These are phyloP conservation scores for Brachionus manjavacas DNA, from an alignment of 1,140 invertebrate genomes.

Conservation along the genomic window DNA sequence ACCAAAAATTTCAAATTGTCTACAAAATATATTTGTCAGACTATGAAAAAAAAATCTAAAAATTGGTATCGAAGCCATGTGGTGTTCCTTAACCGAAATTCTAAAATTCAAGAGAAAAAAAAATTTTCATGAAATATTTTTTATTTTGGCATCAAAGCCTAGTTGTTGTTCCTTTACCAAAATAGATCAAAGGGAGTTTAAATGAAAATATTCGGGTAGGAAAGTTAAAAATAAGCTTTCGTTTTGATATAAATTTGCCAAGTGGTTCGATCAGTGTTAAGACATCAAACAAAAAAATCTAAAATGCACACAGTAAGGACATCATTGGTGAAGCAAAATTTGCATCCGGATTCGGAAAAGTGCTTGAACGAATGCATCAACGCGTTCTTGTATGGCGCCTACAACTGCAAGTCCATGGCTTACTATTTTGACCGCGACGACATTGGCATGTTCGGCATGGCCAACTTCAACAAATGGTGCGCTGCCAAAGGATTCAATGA, in stretches of 20 bases:
- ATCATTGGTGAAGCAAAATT: conserved; percentile 9
- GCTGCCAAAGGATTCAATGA: neutral
- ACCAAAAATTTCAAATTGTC: too few species aligned
- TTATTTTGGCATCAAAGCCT: neutral
- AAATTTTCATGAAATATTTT: neutral
- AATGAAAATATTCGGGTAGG: neutral
- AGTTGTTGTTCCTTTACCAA: neutral
- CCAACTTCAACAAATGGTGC: conserved; percentile 5
- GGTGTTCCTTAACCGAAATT: too few species aligned
- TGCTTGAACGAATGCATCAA: neutral
- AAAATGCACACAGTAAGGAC: conserved; percentile 24
- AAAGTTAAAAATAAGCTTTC: neutral
- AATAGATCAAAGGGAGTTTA: neutral
- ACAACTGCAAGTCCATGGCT: conserved; percentile 58
- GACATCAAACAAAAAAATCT: neutral
- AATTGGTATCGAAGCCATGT: too few species aligned
- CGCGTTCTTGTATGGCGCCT: neutral
- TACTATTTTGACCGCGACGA: conserved; percentile 71
- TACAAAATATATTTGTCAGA: too few species aligned
- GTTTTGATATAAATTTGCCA: neutral
- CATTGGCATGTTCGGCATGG: conserved; percentile 61
- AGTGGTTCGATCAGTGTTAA: neutral
- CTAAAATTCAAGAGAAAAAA: neutral
- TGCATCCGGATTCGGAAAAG: conserved; percentile 1
- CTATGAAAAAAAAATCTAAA: too few species aligned